These are phyloP conservation scores for Hoplodrina blanda DNA, from an alignment of 2,888 invertebrate species.

Conservation along the genomic window DNA sequence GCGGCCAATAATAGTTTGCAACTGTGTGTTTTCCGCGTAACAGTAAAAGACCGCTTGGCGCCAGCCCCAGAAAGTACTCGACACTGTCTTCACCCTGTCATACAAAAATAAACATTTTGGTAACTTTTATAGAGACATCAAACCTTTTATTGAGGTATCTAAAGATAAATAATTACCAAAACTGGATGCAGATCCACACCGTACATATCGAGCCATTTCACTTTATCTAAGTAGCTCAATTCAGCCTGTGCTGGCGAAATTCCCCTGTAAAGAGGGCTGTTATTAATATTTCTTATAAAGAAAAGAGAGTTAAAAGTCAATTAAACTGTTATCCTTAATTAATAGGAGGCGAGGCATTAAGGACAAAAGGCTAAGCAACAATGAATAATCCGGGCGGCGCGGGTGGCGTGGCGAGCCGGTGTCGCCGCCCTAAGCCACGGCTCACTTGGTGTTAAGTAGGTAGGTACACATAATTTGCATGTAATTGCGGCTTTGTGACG, in stretches of 20 bases:
- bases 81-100: slow-evolving; percentile 98
- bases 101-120: slow-evolving; percentile 45
- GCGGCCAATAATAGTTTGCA: slow-evolving; percentile 99
- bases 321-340: slow-evolving; percentile 79
- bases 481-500: slow-evolving; percentile 87
- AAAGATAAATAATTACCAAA: slow-evolving; percentile 91
- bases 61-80: slow-evolving; percentile 98
- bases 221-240: slow-evolving; percentile 98
- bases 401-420: slow-evolving; percentile 54
- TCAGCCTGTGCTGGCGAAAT: slow-evolving; percentile 98
- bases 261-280: slow-evolving; percentile 91
- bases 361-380: slow-evolving; percentile 75
- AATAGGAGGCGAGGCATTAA: slow-evolving; percentile 74
- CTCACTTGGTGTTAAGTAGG: slow-evolving; percentile 79
- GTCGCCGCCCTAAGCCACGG: slow-evolving; percentile 69
- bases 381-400: slow-evolving; percentile 75
- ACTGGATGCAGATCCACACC: slow-evolving; percentile 99
- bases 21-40: slow-evolving; percentile 98
- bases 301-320: slow-evolving; percentile 68
- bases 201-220: slow-evolving; percentile 99
- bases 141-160: not conserved
- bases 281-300: slow-evolving; percentile 56
- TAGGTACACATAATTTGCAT: slow-evolving; percentile 89
- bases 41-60: slow-evolving; percentile 98
- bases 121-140: slow-evolving; percentile 4